A percentile compares a stretch with the other conserved stretches of the same genome.
Conservation (phyloP, 2,888 invertebrate species). For the Eupithecia dodoneata region DNA sequence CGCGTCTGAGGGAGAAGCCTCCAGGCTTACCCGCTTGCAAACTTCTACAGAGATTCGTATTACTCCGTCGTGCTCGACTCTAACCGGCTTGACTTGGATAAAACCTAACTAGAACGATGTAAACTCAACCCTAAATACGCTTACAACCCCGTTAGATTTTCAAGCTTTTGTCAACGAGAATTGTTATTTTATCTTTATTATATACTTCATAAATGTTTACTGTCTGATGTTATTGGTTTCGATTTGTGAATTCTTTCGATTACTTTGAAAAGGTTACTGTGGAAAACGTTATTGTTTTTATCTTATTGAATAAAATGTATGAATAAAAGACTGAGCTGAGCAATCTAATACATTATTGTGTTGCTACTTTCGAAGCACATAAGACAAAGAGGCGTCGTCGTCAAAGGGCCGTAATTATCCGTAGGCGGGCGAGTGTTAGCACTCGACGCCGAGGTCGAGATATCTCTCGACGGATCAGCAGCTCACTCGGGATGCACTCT, state of each 20-base stretch:
- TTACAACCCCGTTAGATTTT: constrained; percentile 55
- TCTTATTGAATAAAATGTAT: constrained; percentile 17
- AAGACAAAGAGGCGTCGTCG: constrained; percentile 69
- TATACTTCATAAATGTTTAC: constrained; percentile 52
- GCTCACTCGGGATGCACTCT: constrained; percentile 81
- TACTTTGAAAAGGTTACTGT: constrained; percentile 36
- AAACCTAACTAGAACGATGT: constrained; percentile 66
- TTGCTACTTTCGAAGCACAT: constrained; percentile 62
- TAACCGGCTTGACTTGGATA: constrained; percentile 74
- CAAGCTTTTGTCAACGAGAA: constrained; percentile 53
- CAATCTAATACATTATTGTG: constrained; percentile 63
- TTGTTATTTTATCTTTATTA: constrained; percentile 53
- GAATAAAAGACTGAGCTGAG: constrained; percentile 41
- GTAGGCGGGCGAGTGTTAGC: constrained; percentile 77
- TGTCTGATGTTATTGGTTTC: constrained; percentile 41
- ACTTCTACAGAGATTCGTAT: constrained; percentile 77
- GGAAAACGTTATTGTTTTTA: constrained; percentile 31
- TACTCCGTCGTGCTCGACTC: constrained; percentile 71
- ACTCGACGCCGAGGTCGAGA: constrained; percentile 78
- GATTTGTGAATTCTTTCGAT: constrained; percentile 41
- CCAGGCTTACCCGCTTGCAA: constrained; percentile 69
- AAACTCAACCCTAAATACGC: constrained; percentile 66
- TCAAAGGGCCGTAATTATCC: constrained; percentile 81
- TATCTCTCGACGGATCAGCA: constrained; percentile 81
- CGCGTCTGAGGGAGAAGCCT: constrained; percentile 64